These are phyloP conservation scores for Hestina assimilis DNA, from an alignment of 1,140 invertebrate species.

Conservation along the genomic window DNA sequence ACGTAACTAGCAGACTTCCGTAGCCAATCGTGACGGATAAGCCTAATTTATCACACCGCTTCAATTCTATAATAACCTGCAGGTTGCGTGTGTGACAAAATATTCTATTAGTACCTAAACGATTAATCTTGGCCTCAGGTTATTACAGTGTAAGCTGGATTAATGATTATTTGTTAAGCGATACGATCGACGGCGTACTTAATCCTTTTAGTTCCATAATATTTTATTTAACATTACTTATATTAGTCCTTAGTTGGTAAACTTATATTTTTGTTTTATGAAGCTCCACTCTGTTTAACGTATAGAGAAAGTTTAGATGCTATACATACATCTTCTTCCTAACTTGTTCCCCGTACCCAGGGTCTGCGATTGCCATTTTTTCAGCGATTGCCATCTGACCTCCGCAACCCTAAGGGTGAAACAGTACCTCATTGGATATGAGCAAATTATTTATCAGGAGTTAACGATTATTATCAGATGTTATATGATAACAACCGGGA, in stretches of 20 bases:
- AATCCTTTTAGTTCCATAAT: constrained; percentile 30
- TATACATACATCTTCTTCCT: too few relatives aligned
- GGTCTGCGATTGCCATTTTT: too few relatives aligned
- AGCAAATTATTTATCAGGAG: too few relatives aligned
- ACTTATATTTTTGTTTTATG: neutral
- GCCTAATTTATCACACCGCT: constrained; percentile 68
- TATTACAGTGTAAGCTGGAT: constrained; percentile 67
- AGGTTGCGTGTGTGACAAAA: constrained; percentile 70
- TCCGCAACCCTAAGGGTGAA: too few relatives aligned
- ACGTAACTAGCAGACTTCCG: constrained; percentile 41
- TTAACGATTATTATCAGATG: too few relatives aligned
- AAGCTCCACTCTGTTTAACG: neutral
- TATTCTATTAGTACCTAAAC: constrained; percentile 68
- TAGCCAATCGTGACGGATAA: constrained; percentile 74
- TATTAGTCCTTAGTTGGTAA: neutral
- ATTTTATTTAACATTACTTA: constrained; percentile 11
- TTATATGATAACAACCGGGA: too few relatives aligned
- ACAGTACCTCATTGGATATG: too few relatives aligned
- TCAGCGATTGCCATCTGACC: too few relatives aligned
- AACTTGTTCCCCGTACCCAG: too few relatives aligned
- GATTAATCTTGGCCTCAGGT: constrained; percentile 63
- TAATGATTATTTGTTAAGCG: constrained; percentile 69
- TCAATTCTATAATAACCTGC: constrained; percentile 73
- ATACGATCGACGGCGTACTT: constrained; percentile 39
- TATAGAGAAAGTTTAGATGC: too few relatives aligned